Percentiles rank a stretch among this genome's conserved stretches.
Evolutionary conservation across 2,797 vertebrate genomes (phyloP).

Genomic region (Myiotriccus ornatus): DNA sequence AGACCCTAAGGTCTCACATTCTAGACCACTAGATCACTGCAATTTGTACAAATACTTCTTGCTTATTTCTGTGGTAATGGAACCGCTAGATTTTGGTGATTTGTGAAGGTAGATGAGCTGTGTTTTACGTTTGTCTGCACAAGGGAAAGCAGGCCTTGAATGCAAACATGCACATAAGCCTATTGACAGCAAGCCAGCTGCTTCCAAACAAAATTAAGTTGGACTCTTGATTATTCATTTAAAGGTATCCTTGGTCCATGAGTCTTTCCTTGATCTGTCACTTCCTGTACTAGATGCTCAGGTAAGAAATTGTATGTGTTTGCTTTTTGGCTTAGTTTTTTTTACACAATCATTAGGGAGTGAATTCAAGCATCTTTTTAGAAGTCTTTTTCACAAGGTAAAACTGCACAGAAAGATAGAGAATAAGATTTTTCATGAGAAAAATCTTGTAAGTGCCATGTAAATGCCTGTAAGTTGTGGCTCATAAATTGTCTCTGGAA

Average conservation of each 20-base stretch:
- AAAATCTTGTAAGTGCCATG: not conserved
- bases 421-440: not conserved
- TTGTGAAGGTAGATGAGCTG: not conserved
- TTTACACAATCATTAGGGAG: not conserved
- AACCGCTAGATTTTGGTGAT: not conserved
- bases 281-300: constrained; percentile 90
- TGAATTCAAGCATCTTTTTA: not conserved
- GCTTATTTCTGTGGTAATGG: not conserved
- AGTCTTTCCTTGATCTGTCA: constrained; percentile 96
- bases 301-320: constrained; percentile 75
- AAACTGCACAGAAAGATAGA: not conserved
- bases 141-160: not conserved
- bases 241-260: constrained; percentile 93
- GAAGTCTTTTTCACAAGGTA: not conserved
- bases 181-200: not conserved
- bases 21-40: not conserved
- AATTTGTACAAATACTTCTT: not conserved
- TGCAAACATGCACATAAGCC: not conserved
- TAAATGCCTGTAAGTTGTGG: not conserved
- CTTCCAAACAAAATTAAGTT: not conserved
- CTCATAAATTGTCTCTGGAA: not conserved
- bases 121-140: not conserved
- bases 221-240: constrained; percentile 23
- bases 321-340: not conserved
- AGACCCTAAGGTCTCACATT: not conserved